A percentile compares a stretch with the other conserved stretches of the same genome.
Evolutionary conservation across 1,140 invertebrate genomes (phyloP).

Genomic region (Drosophila parabipectinata): DNA sequence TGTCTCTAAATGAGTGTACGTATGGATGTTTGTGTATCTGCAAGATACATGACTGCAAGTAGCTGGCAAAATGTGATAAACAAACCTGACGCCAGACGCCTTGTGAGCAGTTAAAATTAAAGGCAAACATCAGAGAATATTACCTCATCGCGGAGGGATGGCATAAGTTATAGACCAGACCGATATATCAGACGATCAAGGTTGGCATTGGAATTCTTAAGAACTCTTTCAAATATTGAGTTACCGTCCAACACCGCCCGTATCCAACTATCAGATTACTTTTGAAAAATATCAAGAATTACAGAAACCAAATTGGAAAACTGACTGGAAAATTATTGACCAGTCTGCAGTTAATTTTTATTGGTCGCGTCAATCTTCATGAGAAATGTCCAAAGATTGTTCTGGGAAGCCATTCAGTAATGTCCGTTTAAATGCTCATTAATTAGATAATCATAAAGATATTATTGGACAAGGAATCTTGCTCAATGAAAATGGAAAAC

Average conservation of each 20-base stretch:
- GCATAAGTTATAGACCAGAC: slow-evolving; percentile 48
- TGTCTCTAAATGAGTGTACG: slow-evolving; percentile 21
- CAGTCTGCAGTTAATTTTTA: slow-evolving; percentile 54
- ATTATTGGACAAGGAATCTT: slow-evolving; percentile 39
- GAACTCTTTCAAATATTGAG: slow-evolving; percentile 46
- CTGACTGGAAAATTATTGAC: slow-evolving; percentile 38
- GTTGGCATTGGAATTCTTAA: slow-evolving; percentile 23
- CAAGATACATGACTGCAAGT: slow-evolving; percentile 76
- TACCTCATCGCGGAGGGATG: slow-evolving; percentile 60
- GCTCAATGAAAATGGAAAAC: slow-evolving; percentile 23
- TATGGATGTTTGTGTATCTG: slow-evolving; percentile 48
- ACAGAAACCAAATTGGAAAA: slow-evolving; percentile 8
- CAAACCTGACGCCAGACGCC: slow-evolving; percentile 71
- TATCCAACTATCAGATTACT: slow-evolving; percentile 63
- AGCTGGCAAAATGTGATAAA: slow-evolving; percentile 78
- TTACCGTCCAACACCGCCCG: slow-evolving; percentile 34
- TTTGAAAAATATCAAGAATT: neutral
- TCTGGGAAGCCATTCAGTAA: slow-evolving; percentile 41
- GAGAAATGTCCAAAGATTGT: slow-evolving; percentile 41
- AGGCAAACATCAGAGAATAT: slow-evolving; percentile 63
- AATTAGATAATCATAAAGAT: slow-evolving; percentile 65
- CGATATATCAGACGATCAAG: slow-evolving; percentile 43
- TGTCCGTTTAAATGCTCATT: slow-evolving; percentile 60
- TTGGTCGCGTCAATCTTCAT: slow-evolving; percentile 68
- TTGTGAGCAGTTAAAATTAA: slow-evolving; percentile 63